Base-by-base conservation (phyloP, 2,113 vertebrate genomes). In the Turnix velox region DNA sequence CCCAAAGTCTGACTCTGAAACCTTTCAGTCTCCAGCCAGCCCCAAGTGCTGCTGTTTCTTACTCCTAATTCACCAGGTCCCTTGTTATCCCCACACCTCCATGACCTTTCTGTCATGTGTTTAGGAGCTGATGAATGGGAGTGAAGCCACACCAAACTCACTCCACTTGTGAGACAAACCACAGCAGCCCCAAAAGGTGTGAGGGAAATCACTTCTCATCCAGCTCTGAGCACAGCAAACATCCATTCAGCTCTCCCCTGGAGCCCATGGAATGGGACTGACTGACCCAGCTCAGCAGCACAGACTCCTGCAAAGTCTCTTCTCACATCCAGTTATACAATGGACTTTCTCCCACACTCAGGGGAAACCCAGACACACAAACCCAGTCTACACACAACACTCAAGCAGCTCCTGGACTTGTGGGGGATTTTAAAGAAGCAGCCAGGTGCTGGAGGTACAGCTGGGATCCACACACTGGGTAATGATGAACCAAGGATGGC, bases 51-150 rank as follows among this genome's bases (percentile, higher is more conserved):
- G 84, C 30, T 94, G 57, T 84, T 81, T 45, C 84, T 91, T 5
- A 39, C 88, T 93, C 61, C 74, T 87, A 35, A 68, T n/a, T 84
- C 87, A 31, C 23, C 3, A 71, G 81, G 78, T 90, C 85, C 75
- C 87, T 88, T 39, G 90, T 95, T 95, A 87, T 74, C 71, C 57
- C 75, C 74, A 4, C 68, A 23, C 0, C 45, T 0, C 93, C 58
- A 1, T 83, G 93, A 95, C 92, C 90, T 95, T 91, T 94, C 85
- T 69, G 85, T 79, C 94, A 49, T 49, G 71, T 7, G 67, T 43
- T 82, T 33, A 58, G 92, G 82, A 82, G 87, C 85, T 96, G 87
- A 85, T 62, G 58, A 87, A 79, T 83, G 87, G 40, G 66, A 72
- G 72, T 83, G 88, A 77, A 77, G 92, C 51, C 25, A 24, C 31